Evolutionary conservation across 2,888 invertebrate genomes (phyloP), one percentile per base, ranked within the genome.

Genomic region (Oasisia sp.): DNA sequence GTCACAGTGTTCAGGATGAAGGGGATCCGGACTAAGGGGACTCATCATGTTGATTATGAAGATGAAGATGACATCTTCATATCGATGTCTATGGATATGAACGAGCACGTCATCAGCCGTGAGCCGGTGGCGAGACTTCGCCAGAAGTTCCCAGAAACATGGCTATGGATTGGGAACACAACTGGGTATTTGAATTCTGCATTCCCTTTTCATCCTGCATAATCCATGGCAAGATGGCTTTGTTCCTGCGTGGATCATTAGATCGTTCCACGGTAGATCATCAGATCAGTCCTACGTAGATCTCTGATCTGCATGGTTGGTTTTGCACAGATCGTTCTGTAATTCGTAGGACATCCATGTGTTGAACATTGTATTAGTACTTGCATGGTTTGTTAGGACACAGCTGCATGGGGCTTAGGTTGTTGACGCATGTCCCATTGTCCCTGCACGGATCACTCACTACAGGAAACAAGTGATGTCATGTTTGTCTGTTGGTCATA

Each of bases 1-100:
- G 74, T 74, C 74, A n/a, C 74, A 74, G 74, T 74, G 27, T 74
- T 74, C 74, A 74, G 74, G 74, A 74, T 74, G 74, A 74, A 74
- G 27, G 74, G 27, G 74, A 4, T 74, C n/a, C n/a, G n/a, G n/a
- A n/a, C n/a, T n/a, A n/a, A n/a, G n/a, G 74, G 27, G 27, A n/a
- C n/a, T n/a, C n/a, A n/a, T 5, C 3, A 7, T 74, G 74, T 74
- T 27, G 27, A 74, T 74, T 74, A 27, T 27, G 50, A 50, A 50
- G 50, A 50, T 50, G 50, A 14, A 7, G 9, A 0, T 14, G 8
- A 50, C 50, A 9, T 50, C 0, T 9, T 11, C n/a, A n/a, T n/a
- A 9, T 50, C 9, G 74, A 74, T 74, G 74, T 3, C 27, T 27
- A 2, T 0, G 0, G 74, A n/a, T 74, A 19, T 74, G 1, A 27